Evolutionary conservation across 2,888 invertebrate species (phyloP).

Genomic region (Eretmocerus hayati): DNA sequence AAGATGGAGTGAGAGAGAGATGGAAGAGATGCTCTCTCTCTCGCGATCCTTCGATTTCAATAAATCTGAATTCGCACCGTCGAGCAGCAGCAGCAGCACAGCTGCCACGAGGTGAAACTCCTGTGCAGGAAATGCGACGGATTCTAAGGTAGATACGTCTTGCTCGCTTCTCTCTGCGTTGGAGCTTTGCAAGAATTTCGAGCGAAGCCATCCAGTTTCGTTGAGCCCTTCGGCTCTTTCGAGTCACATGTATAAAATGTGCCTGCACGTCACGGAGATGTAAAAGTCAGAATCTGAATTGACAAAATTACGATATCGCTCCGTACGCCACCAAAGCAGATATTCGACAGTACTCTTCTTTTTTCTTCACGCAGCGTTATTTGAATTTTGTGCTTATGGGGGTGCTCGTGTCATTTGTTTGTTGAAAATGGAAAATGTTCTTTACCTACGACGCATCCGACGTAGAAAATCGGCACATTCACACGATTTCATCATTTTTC

Average conservation of each 20-base stretch:
- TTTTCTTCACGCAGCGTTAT: no score
- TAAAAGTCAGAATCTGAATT: constrained; percentile 19
- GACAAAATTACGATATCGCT: constrained; percentile 19
- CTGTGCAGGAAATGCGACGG: constrained; percentile 14
- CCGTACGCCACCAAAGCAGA: neutral
- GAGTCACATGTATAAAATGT: no score
- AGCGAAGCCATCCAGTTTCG: neutral
- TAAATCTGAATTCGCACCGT: constrained; percentile 25
- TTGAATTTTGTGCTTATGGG: no score
- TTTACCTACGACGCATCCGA: no score
- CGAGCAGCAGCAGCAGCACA: constrained; percentile 6
- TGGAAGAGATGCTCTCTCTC: constrained; percentile 9
- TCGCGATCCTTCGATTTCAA: constrained; percentile 35
- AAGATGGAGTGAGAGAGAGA: neutral
- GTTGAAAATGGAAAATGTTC: no score
- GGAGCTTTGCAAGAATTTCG: neutral
- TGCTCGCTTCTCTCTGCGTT: neutral
- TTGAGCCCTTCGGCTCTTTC: constrained; percentile 1
- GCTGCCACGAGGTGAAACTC: constrained; percentile 2
- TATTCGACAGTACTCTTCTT: no score
- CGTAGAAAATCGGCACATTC: no score
- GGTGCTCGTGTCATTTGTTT: no score
- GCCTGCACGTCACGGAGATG: constrained; percentile 4
- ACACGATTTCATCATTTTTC: no score
- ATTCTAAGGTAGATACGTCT: neutral